phyloP scores from a whole-genome alignment of 2,797 vertebrate genomes.

The Cossypha heuglini region DNA sequence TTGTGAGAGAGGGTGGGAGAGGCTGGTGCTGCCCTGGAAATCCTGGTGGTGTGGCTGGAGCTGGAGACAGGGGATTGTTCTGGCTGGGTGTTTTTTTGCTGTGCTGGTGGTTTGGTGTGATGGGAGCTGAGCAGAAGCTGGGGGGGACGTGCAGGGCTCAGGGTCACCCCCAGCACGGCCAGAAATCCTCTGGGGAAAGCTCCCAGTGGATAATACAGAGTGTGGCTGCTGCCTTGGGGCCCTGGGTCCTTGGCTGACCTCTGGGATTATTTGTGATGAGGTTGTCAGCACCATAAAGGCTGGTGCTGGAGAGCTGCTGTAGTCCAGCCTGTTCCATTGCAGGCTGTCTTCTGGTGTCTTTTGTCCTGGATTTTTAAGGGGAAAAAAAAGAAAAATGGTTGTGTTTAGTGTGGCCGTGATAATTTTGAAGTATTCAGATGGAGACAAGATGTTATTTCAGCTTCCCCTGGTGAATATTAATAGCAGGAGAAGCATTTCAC shows the following conservation, averaged over 20 bases:
- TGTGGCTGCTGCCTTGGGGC: background rate
- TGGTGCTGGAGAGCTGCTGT: background rate
- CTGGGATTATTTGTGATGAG: background rate
- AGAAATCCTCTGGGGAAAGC: background rate
- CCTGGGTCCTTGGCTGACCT: background rate
- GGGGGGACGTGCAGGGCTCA: rapidly evolving
- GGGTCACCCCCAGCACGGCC: background rate
- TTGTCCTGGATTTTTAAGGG: background rate
- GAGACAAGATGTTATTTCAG: background rate
- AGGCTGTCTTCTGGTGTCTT: background rate
- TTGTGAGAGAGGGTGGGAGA: background rate
- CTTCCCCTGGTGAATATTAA: constrained; percentile 40
- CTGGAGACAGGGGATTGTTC: background rate
- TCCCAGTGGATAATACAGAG: background rate
- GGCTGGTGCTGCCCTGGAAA: background rate
- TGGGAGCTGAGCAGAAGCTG: background rate
- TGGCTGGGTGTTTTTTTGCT: background rate
- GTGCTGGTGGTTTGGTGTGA: background rate
- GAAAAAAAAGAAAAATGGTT: rapidly evolving
- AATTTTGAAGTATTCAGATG: background rate
- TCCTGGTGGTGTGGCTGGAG: rapidly evolving
- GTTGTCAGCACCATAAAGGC: background rate
- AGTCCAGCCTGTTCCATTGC: background rate
- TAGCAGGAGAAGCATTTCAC: background rate
- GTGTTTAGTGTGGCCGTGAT: background rate